Evolutionary conservation across 2,113 vertebrate species (phyloP), one percentile per base, ranked within the genome.

Genomic region (Hylia prasina): DNA sequence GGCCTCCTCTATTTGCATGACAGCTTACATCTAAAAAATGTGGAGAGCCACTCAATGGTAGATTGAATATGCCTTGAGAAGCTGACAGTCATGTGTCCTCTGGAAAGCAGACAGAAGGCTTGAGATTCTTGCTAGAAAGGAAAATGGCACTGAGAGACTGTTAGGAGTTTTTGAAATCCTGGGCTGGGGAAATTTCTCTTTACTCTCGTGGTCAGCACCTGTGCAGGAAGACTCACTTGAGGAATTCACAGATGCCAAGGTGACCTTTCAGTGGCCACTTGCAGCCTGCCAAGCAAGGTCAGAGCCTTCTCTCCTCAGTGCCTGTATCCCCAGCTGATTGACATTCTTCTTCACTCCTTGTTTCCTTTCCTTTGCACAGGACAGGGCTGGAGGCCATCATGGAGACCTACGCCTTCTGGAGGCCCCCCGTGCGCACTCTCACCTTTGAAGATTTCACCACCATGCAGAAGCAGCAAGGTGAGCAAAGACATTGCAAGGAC

Each of bases 361-460:
- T 35, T 88, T 93, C 93, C 54, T 84, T 87, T 97, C 86, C 87
- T 35, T 94, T 80, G 68, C 57, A 72, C 97, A 99, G 99, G 97
- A 99, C 99, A 0, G 99, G 99, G 53, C 98, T 99, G 97, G 99
- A 99, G 98, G 99, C 99, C 44, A 99, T 99, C 95, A 99, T 99
- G 99, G 99, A 99, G 98, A 99, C 99, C 12, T 99, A 99, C 0
- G 99, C 99, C 5, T 99, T 99, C 97, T 99, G 99, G 99, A 99
- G 99, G 98, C 99, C 99, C 61, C 99, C 99, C 0, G 99, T 99
- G 83, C 98, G 99, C 94, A 99, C 99, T 1, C 99, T 99, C 75
- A 99, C 99, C 5, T 99, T 99, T 64, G 99, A 99, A 90, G 99
- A 99, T 97, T 99, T 99, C 98, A 99, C 99, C 77, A 99, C 99